Base-by-base conservation (phyloP, 1,140 invertebrate species). In the Scylla paramamosain region DNA sequence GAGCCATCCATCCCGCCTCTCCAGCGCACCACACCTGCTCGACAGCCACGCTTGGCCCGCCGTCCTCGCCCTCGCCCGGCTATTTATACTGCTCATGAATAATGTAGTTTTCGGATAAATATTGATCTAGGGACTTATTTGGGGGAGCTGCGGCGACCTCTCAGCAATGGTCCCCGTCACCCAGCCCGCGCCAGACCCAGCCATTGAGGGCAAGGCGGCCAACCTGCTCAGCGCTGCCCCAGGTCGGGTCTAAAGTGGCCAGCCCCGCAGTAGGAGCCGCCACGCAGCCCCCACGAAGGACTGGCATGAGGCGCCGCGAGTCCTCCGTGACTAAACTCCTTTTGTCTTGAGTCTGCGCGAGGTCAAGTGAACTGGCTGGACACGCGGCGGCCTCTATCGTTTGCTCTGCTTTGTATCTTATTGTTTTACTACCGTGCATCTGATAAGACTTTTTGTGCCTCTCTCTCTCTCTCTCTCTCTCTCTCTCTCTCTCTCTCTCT, bases 401-500 rank as follows among this genome's bases (percentile, higher is more conserved):
- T 59, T 59, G 10, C 10, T 14, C 52, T 59, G 2, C 52, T 59
- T 59, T 59, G 52, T 59, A n/a, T n/a, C n/a, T 77, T 77, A 77
- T n/a, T 77, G 20, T 77, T 77, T 77, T 77, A 25, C 67, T 77
- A 20, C 67, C 67, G 20, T 77, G 20, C 67, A n/a, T 77, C 67
- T 77, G 20, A 77, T 77, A n/a, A 25, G 20, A n/a, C n/a, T 77
- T n/a, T 77, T 20, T 28, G 6, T n/a, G 12, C n/a, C 1, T n/a
- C 67, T 28, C n/a, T 77, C 67, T 77, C 20, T 88, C 86, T n/a
- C 31, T 45, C n/a, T 88, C 46, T 48, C 46, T 48, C 46, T 46
- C 86, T 32, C 86, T 88, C 45, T 88, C 31, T 39, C 86, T 32
- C 31, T 88, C 86, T 32, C 31, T n/a, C 31, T 32, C 86, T 88